Base-by-base conservation (phyloP, 1,140 invertebrate genomes). In the Zaprionus kolodkinae region DNA sequence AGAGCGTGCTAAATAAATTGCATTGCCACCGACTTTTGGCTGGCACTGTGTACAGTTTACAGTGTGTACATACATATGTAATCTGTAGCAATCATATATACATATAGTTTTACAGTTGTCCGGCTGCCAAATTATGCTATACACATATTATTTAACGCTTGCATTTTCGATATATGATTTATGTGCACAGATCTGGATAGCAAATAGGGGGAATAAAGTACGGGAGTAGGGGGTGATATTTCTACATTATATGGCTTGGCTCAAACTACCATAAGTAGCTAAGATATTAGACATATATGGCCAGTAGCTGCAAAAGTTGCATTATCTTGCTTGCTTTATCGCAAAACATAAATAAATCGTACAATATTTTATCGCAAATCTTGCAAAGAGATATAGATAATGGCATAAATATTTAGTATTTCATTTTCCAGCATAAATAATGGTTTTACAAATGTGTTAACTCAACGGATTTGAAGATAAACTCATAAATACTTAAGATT, bases 1-100 rank as follows among this genome's bases (percentile, higher is more conserved):
- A 21, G 50, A 59, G 40, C 63, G 67, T 64, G 72, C 72, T 71
- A 75, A 70, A 75, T 71, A 64, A 75, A 75, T 71, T 71, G 60
- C 63, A 45, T 75, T 60, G 36, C 60, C 67, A 71, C 52, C 38
- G 50, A 57, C 57, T 74, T 52, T 57, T 70, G 36, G 27, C 36
- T 21, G 35, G 15, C 48, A 69, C 30, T 45, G 72, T 68, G 17
- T n/a, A 21, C 21, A 21, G 27, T 33, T 12, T 40, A 1, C 21
- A 21, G 13, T n/a, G 38, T 40, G 38, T 40, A 40, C 38, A 45
- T 48, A n/a, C 38, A 64, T 27, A 65, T 45, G 15, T 7, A 59
- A n/a, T 40, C 1, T 2, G 38, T 30, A 43, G 40, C 38, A 60
- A 9, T 55, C 15, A 40, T 35, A 65, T 65, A 57, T 21, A 65